Conservation (phyloP, 2,797 vertebrate species). For the Jordanella pulchra region DNA sequence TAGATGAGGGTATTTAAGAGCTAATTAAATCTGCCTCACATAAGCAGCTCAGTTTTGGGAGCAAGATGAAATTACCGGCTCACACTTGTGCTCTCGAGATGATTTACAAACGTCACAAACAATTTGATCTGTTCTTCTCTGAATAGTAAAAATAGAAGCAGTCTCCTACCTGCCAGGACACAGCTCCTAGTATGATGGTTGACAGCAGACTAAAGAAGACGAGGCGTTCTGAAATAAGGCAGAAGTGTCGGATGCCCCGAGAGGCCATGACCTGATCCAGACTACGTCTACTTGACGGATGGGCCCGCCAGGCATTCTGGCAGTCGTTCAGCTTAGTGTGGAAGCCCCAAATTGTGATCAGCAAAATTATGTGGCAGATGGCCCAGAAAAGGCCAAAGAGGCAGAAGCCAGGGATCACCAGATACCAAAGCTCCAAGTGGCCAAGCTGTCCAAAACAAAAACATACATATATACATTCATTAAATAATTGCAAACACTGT, state of each 20-base stretch:
- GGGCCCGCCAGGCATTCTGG: constrained; percentile 87
- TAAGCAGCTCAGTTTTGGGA: constrained; percentile 46
- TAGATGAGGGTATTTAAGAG: constrained; percentile 65
- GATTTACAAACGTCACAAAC: neutral
- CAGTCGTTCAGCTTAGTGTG: constrained; percentile 95
- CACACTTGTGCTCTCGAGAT: neutral
- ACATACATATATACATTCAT: constrained; percentile 1
- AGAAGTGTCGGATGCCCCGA: constrained; percentile 97
- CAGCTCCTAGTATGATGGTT: constrained; percentile 88
- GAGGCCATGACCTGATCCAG: constrained; percentile 97
- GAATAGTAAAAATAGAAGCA: too few relatives aligned
- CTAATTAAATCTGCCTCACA: constrained; percentile 70
- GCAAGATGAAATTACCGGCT: constrained; percentile 18
- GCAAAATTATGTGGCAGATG: constrained; percentile 92
- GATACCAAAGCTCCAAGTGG: constrained; percentile 91
- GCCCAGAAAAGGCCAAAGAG: constrained; percentile 96
- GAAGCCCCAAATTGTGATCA: constrained; percentile 97
- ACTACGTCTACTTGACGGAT: constrained; percentile 84
- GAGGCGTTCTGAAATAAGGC: constrained; percentile 94
- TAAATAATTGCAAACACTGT: neutral
- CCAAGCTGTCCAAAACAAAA: constrained; percentile 68
- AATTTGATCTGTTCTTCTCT: neutral
- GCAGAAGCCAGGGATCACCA: constrained; percentile 96
- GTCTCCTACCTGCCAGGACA: constrained; percentile 95
- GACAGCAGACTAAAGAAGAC: constrained; percentile 93